Evolutionary conservation across 2,113 vertebrate species (phyloP), one percentile per base, ranked within the genome.

Genomic region (Mandrillus leucophaeus): DNA sequence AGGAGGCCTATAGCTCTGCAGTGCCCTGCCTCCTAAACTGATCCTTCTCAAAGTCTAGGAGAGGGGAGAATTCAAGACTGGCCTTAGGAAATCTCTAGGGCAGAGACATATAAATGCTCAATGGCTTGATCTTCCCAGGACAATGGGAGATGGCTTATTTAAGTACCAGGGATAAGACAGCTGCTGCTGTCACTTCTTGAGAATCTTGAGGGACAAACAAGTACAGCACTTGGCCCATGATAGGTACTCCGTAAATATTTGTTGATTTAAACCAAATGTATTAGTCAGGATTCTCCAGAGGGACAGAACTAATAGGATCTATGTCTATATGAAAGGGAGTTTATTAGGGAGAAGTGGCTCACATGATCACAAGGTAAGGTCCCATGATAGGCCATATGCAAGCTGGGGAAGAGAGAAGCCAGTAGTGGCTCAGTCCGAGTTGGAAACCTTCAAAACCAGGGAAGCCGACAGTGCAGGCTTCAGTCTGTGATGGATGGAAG

Each of bases 191-290:
- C 3, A 0, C 55, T 30, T 48, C 84, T 5, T 64, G 25, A 90
- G 66, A 35, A 17, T n/a, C 38, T 55, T 3, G 1, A 64, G 32
- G 1, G 38, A 17, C 78, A 45, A 48, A 22, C 23, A n/a, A 50
- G 12, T 6, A 11, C 2, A n/a, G 32, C 4, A 12, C n/a, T 61
- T 38, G 50, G 35, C 40, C 40, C 5, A 0, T 0, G 13, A 66
- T 4, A 11, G 27, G 43, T 40, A 22, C 23, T 79, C 52, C 22
- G 35, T 9, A 57, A 80, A 18, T 17, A 20, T 5, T 8, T 13
- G 14, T 22, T 45, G 90, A 52, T 72, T 78, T 75, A 64, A 90
- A 57, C 66, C 64, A 64, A 64, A 30, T 32, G 61, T 30, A 30
- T 64, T 14, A 64, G 30, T 64, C 27, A 30, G 61, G 27, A 27